These are phyloP conservation scores for Drosophila lacicola DNA, from an alignment of 2,888 invertebrate species.

Conservation along the genomic window DNA sequence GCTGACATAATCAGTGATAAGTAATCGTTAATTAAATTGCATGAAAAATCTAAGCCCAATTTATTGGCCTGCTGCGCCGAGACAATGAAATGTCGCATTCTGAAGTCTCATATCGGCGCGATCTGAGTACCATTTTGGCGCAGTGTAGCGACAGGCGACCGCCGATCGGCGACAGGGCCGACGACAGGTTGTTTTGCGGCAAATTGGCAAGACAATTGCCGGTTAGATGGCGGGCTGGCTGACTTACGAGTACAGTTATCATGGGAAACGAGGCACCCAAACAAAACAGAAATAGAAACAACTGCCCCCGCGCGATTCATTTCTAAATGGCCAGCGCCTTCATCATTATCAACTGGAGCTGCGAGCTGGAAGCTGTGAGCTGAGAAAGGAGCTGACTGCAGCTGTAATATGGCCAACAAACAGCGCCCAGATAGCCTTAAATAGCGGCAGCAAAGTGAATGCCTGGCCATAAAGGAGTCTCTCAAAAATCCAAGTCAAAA, in stretches of 20 bases:
- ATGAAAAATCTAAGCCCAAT: slow-evolving; percentile 56
- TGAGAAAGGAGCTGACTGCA: slow-evolving; percentile 16
- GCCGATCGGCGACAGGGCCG: slow-evolving; percentile 23
- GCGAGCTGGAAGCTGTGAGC: slow-evolving; percentile 6
- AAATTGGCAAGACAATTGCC: slow-evolving; percentile 77
- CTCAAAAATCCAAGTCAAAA: slow-evolving; percentile 11
- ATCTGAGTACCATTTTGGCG: slow-evolving; percentile 68
- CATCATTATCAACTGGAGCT: slow-evolving; percentile 58
- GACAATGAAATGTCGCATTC: slow-evolving; percentile 77
- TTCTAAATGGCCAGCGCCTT: slow-evolving; percentile 57
- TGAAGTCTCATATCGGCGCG: slow-evolving; percentile 52
- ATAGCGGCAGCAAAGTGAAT: slow-evolving; percentile 61
- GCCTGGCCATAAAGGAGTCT: slow-evolving; percentile 61
- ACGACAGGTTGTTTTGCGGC: slow-evolving; percentile 74
- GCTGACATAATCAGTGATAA: slow-evolving; percentile 75
- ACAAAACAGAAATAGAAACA: slow-evolving; percentile 42
- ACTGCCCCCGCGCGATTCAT: slow-evolving; percentile 53
- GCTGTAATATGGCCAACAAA: slow-evolving; percentile 49
- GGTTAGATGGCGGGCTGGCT: slow-evolving; percentile 5
- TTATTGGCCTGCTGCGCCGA: slow-evolving; percentile 42
- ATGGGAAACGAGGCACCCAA: slow-evolving; percentile 57
- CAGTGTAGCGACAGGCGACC: slow-evolving; percentile 25
- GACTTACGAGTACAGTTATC: slow-evolving; percentile 65
- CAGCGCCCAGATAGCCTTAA: slow-evolving; percentile 70
- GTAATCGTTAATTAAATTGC: slow-evolving; percentile 74